phyloP scores from a whole-genome alignment of 2,113 vertebrate genomes.

The Podiceps cristatus region DNA sequence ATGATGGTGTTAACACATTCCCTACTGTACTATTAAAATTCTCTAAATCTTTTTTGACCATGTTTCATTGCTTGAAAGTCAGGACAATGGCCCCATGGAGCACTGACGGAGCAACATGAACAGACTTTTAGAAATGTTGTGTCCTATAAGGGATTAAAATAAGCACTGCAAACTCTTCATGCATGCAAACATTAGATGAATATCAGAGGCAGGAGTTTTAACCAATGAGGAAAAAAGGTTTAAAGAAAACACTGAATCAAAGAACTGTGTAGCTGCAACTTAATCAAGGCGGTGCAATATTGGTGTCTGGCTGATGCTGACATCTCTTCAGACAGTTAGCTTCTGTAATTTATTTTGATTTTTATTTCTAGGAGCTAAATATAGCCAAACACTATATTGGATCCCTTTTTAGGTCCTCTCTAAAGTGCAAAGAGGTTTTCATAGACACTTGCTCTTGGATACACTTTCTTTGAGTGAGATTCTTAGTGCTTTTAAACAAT shows the following conservation, averaged over 20 bases:
- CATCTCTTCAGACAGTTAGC: not conserved
- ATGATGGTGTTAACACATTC: not conserved
- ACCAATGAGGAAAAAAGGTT: not conserved
- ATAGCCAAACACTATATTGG: not conserved
- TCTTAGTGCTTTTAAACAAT: not conserved
- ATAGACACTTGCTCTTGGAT: not conserved
- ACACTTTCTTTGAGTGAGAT: not conserved
- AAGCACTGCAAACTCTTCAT: not conserved
- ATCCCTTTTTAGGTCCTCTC: not conserved
- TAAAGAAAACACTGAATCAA: not conserved
- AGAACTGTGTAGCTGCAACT: not conserved
- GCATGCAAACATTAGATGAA: not conserved
- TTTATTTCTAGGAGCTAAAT: not conserved
- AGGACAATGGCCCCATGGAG: not conserved
- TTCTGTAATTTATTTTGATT: not conserved
- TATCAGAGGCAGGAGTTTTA: not conserved
- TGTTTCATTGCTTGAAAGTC: not conserved
- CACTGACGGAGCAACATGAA: not conserved
- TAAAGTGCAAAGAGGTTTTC: not conserved
- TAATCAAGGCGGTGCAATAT: not conserved
- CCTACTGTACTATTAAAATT: not conserved
- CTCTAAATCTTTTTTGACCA: not conserved
- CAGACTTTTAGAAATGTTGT: not conserved
- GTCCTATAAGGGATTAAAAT: not conserved
- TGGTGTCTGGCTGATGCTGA: not conserved